phyloP scores from a whole-genome alignment of 2,797 vertebrate genomes.

The Tympanoctomys barrerae region DNA sequence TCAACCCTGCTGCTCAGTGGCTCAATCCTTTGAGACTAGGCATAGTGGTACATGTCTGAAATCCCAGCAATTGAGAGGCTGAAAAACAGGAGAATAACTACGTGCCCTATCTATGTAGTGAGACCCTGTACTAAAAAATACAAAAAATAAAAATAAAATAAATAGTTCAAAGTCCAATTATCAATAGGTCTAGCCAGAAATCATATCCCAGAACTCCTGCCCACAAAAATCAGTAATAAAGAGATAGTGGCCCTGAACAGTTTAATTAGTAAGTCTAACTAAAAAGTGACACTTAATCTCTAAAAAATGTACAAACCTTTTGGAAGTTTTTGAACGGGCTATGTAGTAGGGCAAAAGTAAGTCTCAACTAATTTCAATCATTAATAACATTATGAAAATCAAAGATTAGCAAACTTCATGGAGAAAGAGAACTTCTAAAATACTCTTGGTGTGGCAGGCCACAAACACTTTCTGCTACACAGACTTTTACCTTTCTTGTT shows the following conservation, averaged over 20 bases:
- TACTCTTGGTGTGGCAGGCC: background rate
- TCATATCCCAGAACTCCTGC: background rate
- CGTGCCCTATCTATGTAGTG: too few species aligned
- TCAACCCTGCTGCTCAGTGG: background rate
- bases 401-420: background rate
- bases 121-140: too few species aligned
- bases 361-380: slow-evolving; percentile 6
- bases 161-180: background rate
- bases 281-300: background rate
- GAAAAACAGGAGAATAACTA: too few species aligned
- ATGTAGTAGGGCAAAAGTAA: background rate
- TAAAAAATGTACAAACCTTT: background rate
- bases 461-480: background rate
- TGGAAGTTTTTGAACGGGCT: background rate
- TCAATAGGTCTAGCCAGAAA: background rate
- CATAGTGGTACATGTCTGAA: too few species aligned
- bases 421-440: background rate
- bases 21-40: too few species aligned
- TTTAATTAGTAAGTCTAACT: background rate
- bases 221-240: background rate
- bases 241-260: background rate
- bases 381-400: background rate
- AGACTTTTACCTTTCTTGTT: background rate
- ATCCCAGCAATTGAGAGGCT: too few species aligned
- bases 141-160: background rate